These are phyloP conservation scores for Taxidea taxus DNA, from an alignment of 2,113 vertebrate genomes.

Conservation along the genomic window DNA sequence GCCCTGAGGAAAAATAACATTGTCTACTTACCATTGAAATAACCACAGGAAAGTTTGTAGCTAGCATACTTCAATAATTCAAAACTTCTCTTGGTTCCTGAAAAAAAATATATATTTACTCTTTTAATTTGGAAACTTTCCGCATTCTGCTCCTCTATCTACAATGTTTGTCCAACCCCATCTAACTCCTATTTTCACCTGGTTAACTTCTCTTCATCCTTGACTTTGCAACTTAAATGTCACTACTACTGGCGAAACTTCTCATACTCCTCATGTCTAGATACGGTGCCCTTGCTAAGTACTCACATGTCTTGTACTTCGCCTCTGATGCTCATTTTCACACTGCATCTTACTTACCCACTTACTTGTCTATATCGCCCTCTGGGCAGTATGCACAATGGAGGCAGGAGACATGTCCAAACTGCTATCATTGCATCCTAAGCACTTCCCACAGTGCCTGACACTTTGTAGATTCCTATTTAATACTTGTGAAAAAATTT, in stretches of 20 bases:
- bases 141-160: not conserved
- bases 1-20: not conserved
- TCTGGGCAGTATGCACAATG: not conserved
- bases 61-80: not conserved
- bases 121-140: not conserved
- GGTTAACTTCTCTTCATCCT: not conserved
- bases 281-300: not conserved
- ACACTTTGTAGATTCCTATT: not conserved
- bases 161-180: not conserved
- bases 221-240: not conserved
- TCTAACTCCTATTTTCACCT: not conserved
- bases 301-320: not conserved
- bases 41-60: not conserved
- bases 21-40: not conserved
- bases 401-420: not conserved
- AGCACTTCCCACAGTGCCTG: not conserved
- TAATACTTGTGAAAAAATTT: not conserved
- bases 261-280: not conserved
- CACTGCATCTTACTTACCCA: not conserved
- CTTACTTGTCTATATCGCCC: not conserved
- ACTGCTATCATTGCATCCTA: not conserved
- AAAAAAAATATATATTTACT: not conserved
- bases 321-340: not conserved
- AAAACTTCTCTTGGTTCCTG: not conserved
- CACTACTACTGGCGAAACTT: not conserved